phyloP scores from a whole-genome alignment of 2,113 vertebrate species.

The Bufo bufo region DNA sequence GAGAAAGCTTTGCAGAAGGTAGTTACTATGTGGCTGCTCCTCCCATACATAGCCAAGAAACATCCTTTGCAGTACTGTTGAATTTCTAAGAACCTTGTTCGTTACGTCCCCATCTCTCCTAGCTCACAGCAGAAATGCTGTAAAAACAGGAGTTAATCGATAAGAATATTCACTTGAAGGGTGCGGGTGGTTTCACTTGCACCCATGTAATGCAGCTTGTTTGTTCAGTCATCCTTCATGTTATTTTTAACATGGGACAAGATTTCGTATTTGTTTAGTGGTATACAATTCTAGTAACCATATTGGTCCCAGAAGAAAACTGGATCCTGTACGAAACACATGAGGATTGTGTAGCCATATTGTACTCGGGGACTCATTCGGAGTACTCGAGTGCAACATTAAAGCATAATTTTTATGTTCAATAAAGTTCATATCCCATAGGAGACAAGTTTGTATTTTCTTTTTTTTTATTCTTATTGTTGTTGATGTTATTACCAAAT shows the following conservation, averaged over 20 bases:
- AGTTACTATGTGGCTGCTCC: not conserved
- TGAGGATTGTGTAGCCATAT: conserved; percentile 30
- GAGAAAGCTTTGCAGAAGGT: conserved; percentile 26
- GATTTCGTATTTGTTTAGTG: conserved; percentile 47
- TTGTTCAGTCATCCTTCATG: conserved; percentile 50
- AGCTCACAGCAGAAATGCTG: not conserved
- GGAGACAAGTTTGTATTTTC: conserved; percentile 18
- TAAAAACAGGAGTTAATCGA: no score
- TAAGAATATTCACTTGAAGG: conserved; percentile 27
- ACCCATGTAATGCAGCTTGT: conserved; percentile 41
- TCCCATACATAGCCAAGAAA: conserved; percentile 23
- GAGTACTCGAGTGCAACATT: not conserved
- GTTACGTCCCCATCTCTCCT: conserved; percentile 10
- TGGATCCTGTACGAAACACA: conserved; percentile 43
- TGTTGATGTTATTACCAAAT: conserved; percentile 24
- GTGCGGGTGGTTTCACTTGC: conserved; percentile 5
- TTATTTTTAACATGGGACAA: conserved; percentile 57
- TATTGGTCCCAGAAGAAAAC: conserved; percentile 46
- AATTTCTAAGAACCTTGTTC: conserved; percentile 4
- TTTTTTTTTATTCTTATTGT: conserved; percentile 37
- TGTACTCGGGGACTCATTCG: not conserved
- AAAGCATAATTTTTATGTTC: conserved; percentile 33
- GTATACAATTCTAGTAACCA: conserved; percentile 46
- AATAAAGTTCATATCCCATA: conserved; percentile 6
- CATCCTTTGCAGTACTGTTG: conserved; percentile 32